Evolutionary conservation across 2,888 invertebrate species (phyloP).

Genomic region (Pseudoips prasinana): DNA sequence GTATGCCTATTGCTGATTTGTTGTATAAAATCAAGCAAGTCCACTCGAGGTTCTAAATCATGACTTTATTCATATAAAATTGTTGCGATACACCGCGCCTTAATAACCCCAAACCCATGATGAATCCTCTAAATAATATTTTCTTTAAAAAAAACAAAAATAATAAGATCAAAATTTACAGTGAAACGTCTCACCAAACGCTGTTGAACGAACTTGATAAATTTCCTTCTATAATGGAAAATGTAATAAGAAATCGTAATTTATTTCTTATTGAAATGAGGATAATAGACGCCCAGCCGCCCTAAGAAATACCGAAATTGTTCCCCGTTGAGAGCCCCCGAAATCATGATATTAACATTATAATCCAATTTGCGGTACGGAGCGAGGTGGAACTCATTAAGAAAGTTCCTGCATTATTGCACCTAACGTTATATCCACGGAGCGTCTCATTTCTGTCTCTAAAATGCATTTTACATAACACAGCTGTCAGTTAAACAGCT

Average conservation of each 20-base stretch:
- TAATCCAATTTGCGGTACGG: constrained; percentile 74
- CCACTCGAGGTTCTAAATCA: too few relatives aligned
- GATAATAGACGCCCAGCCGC: constrained; percentile 71
- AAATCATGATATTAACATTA: constrained; percentile 76
- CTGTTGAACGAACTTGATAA: constrained; percentile 71
- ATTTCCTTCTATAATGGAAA: constrained; percentile 74
- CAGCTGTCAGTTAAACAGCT: constrained; percentile 44
- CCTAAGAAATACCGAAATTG: constrained; percentile 64
- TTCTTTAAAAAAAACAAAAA: constrained; percentile 16
- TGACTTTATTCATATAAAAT: too few relatives aligned
- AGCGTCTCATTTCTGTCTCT: constrained; percentile 42
- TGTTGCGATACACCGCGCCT: too few relatives aligned
- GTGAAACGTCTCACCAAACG: constrained; percentile 63
- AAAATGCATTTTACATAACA: constrained; percentile 63
- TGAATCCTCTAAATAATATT: too few relatives aligned
- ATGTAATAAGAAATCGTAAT: constrained; percentile 80
- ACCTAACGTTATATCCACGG: constrained; percentile 54
- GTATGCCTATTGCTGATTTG: too few relatives aligned
- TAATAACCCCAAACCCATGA: too few relatives aligned
- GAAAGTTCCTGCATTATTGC: constrained; percentile 73
- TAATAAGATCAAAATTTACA: constrained; percentile 52
- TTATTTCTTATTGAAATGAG: constrained; percentile 81
- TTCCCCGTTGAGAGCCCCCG: constrained; percentile 59
- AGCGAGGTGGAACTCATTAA: constrained; percentile 74
- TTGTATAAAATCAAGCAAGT: too few relatives aligned